Evolutionary conservation across 2,113 vertebrate genomes (phyloP).

Genomic region (Drymodes brunneopygia): DNA sequence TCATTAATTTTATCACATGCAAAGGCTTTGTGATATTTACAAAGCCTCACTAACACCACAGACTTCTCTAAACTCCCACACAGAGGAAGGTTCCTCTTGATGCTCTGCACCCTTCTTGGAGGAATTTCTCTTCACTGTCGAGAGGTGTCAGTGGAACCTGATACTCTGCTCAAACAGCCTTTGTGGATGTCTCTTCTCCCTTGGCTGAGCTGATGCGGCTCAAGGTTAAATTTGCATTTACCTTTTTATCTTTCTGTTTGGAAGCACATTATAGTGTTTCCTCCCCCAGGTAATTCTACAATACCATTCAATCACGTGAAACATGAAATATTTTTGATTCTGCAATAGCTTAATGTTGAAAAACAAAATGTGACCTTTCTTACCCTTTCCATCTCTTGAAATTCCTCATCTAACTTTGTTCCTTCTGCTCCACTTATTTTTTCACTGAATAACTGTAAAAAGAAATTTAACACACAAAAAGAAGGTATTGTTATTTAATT

Average conservation of each 20-base stretch:
- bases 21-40: neutral
- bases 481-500: neutral
- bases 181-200: neutral
- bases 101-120: neutral
- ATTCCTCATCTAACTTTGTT: conserved; percentile 91
- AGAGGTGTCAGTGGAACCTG: neutral
- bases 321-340: neutral
- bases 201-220: neutral
- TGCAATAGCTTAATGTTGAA: neutral
- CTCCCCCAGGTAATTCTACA: neutral
- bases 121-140: neutral
- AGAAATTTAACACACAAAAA: neutral
- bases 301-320: neutral
- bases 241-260: neutral
- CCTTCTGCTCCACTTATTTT: conserved; percentile 94
- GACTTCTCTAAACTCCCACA: neutral
- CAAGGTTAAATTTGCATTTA: neutral
- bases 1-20: neutral
- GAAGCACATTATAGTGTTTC: neutral
- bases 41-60: neutral
- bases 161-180: neutral
- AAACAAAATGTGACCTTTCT: conserved; percentile 28
- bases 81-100: neutral
- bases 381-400: conserved; percentile 94
- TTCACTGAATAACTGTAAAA: conserved; percentile 86